Conservation (phyloP, 2,797 vertebrate genomes). For the Peromyscus melanophrys region DNA sequence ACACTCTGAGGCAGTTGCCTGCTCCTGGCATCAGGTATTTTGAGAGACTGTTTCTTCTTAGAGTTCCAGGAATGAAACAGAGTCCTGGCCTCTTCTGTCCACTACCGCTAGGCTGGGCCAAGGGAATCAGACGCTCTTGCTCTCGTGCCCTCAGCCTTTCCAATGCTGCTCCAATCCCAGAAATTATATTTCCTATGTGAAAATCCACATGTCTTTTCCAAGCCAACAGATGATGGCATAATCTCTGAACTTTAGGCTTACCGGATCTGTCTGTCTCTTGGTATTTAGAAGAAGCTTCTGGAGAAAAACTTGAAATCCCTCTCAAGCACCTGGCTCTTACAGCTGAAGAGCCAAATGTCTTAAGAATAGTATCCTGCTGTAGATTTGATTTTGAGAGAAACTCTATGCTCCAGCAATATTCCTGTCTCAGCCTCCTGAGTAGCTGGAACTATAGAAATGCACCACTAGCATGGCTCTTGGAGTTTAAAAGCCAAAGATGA, state of each 20-base stretch:
- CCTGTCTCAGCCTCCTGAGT: background rate
- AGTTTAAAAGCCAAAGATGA: slow-evolving; percentile 17
- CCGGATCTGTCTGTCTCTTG: slow-evolving; percentile 30
- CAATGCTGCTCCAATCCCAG: background rate
- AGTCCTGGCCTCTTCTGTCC: background rate
- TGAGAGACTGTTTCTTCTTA: slow-evolving; percentile 33
- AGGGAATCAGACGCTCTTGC: background rate
- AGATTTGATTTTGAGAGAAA: background rate
- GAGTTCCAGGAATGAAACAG: background rate
- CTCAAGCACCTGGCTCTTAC: background rate
- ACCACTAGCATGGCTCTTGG: background rate
- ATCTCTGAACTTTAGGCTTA: slow-evolving; percentile 48
- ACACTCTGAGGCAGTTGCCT: background rate
- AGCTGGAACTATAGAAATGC: background rate
- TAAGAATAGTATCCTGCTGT: background rate
- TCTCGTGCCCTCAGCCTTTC: background rate
- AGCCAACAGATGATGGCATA: slow-evolving; percentile 33
- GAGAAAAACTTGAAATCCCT: background rate
- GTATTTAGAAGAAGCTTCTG: slow-evolving; percentile 63
- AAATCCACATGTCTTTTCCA: slow-evolving; percentile 51
- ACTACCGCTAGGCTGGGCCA: background rate
- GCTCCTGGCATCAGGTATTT: background rate
- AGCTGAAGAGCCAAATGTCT: slow-evolving; percentile 4
- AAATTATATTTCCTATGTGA: slow-evolving; percentile 37
- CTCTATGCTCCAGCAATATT: background rate